Conservation (phyloP, 2,888 invertebrate species). For the Pseudolycoriella hygida region DNA sequence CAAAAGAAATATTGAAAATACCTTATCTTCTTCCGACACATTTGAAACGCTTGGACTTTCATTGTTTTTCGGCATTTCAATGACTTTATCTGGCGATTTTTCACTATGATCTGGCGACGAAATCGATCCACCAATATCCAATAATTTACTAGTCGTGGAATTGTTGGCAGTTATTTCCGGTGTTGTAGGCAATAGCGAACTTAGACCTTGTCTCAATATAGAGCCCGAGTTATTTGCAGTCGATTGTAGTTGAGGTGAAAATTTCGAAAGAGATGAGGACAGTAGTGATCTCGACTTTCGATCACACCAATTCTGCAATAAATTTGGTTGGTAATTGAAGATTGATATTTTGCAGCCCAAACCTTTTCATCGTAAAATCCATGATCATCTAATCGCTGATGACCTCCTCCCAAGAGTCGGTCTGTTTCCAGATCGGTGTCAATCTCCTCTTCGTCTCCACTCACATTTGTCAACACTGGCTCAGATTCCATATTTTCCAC, state of each 20-base stretch:
- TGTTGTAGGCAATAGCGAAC: slow-evolving; percentile 26
- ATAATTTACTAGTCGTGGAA: slow-evolving; percentile 15
- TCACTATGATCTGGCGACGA: slow-evolving; percentile 29
- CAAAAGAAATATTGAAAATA: neutral
- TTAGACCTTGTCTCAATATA: slow-evolving; percentile 23
- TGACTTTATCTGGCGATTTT: slow-evolving; percentile 33
- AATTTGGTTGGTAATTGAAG: too few relatives aligned
- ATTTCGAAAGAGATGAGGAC: slow-evolving; percentile 24
- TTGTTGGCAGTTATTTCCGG: slow-evolving; percentile 24
- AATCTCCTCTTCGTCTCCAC: slow-evolving; percentile 61
- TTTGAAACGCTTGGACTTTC: slow-evolving; percentile 34
- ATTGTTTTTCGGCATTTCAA: slow-evolving; percentile 21
- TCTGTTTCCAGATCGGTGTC: slow-evolving; percentile 98
- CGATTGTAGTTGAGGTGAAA: slow-evolving; percentile 27
- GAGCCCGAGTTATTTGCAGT: slow-evolving; percentile 9
- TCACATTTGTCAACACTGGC: slow-evolving; percentile 16
- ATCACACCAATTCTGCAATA: slow-evolving; percentile 17
- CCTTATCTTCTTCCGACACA: slow-evolving; percentile 30
- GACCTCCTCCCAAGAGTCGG: slow-evolving; percentile 57
- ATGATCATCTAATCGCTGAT: slow-evolving; percentile 85
- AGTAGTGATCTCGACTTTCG: slow-evolving; percentile 21
- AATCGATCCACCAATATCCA: slow-evolving; percentile 20
- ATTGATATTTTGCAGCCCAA: too few relatives aligned
- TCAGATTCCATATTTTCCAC: slow-evolving; percentile 5
- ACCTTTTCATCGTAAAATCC: slow-evolving; percentile 84